Evolutionary conservation across 30 jellyfish, hydroid and myxozoan genomes (phyloP), one percentile per base, ranked within the genome.

Genomic region (Aurelia sp.): DNA sequence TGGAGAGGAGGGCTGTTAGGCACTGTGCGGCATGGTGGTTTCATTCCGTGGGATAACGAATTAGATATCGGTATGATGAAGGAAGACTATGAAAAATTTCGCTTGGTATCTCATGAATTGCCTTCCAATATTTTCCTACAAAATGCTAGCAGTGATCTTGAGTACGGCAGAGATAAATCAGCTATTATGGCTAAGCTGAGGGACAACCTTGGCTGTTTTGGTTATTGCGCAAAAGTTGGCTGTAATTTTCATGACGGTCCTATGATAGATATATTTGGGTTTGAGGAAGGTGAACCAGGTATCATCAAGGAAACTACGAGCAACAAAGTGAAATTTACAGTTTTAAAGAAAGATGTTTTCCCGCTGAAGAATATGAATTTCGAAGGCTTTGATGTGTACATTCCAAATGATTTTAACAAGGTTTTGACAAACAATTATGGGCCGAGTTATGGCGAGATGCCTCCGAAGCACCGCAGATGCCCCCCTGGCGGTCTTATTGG

Each of bases 11-110:
- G 96, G 35, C 69, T 95, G 81, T 47, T 95, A 4, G 99, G 99
- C 17, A 81, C 99, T 4, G 51, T 47, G 12, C 85, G 99, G 22
- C 88, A 85, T 63, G 20, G 65, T 13, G 82, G 90, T 9, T 64
- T 95, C 33, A 80, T 95, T 1, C 97, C 98, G 2, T 95, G 99
- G 99, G 98, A 90, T 80, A 66, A 84, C 51, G 99, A 95, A 12
- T 67, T 57, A 18, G 98, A 90, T 80, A 77, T 95, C 38, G 88
- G 98, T 6, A 86, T 95, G 90, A 73, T 90, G 88, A 74, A 65
- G 41, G 88, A 67, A 47, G 98, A 95, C 61, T 95, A 76, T 47
- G 91, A 71, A 38, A 76, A 74, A 59, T 90, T 95, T 64, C 92
- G 95, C 71, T 6, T 73, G 33, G 81, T 74, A 77, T 87, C 94